Evolutionary conservation across 1,140 invertebrate genomes (phyloP).

Genomic region (Lordiphosa clarofinis): DNA sequence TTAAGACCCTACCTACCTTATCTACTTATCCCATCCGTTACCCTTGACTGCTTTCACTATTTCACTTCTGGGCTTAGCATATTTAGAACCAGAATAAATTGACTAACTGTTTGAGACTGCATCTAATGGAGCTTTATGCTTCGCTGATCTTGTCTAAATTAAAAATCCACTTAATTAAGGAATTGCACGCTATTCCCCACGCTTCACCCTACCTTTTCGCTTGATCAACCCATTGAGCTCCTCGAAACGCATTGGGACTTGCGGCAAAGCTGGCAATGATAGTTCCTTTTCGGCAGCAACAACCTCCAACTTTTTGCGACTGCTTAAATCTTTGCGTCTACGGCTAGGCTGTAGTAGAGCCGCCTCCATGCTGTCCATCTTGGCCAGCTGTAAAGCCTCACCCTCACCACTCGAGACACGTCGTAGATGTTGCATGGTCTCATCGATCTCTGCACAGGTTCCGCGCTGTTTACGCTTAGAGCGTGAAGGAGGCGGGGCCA

Average conservation of each 20-base stretch:
- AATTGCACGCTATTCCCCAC: slow-evolving; percentile 23
- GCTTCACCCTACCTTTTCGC: slow-evolving; percentile 44
- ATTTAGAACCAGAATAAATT: slow-evolving; percentile 16
- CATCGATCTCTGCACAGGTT: slow-evolving; percentile 35
- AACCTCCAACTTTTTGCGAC: slow-evolving; percentile 19
- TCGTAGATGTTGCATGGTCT: slow-evolving; percentile 24
- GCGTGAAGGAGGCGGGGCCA: slow-evolving; percentile 7
- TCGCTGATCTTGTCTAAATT: slow-evolving; percentile 35
- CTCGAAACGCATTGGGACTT: slow-evolving; percentile 49
- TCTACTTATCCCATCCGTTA: slow-evolving; percentile 1
- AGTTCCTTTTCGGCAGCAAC: slow-evolving; percentile 14
- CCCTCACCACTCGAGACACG: slow-evolving; percentile 8
- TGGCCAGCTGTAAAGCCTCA: slow-evolving; percentile 33
- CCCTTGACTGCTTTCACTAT: slow-evolving; percentile 15
- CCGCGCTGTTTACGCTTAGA: slow-evolving; percentile 22
- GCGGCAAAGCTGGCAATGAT: slow-evolving; percentile 13
- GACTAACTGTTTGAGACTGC: slow-evolving; percentile 18
- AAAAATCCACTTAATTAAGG: slow-evolving; percentile 32
- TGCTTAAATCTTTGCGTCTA: neutral
- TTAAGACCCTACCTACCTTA: neutral
- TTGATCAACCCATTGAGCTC: slow-evolving; percentile 56
- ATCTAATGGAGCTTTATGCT: slow-evolving; percentile 35
- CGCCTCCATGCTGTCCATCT: slow-evolving; percentile 42
- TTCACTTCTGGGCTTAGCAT: slow-evolving; percentile 1
- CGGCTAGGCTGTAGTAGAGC: slow-evolving; percentile 26